Base-by-base conservation (phyloP, 2,797 vertebrate species). In the Pipistrellus pygmaeus region DNA sequence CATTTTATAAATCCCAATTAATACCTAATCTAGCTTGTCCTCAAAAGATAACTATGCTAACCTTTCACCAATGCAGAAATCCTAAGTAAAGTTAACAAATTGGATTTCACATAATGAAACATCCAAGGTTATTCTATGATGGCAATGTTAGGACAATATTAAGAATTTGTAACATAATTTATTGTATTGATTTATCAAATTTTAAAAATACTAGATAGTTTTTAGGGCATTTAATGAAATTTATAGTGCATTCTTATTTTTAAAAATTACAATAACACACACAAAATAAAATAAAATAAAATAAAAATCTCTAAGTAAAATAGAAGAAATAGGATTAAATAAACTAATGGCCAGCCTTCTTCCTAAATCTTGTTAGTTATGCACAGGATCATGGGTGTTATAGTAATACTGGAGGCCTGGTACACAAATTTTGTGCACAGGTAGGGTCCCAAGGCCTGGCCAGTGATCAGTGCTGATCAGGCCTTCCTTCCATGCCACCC, bases 1-100 rank as follows among this genome's bases (percentile, higher is more conserved):
- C 27, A 78, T 81, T 86, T 94, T 62, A 72, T 80, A 84, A 91
- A 90, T 80, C 62, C 48, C 38, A 25, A 30, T 69, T 77, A 71
- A 71, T 93, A 55, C 4, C 20, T 46, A 85, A 75, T 27, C 35
- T 68, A 66, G n/a, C 10, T 77, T 91, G 17, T 8, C 53, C 18
- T 46, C 23, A 12, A 57, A 91, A 82, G 92, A 68, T 60, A 72
- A 68, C 9, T 80, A 0, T 84, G 48, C 44, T 76, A 35, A 91
- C 57, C 51, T 76, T 82, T 53, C 17, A 88, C 57, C 35, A 46
- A 13, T 41, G 9, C 25, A 92, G 20, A 95, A 88, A 86, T 88
- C 68, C 66, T 80, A 57, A 73, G 41, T 53, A 53, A 87, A 93
- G 1, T 80, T 87, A 82, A 23, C 32, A 76, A 57, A 82, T 35